phyloP scores from a whole-genome alignment of 2,797 vertebrate species.

The Botia almorhae region DNA sequence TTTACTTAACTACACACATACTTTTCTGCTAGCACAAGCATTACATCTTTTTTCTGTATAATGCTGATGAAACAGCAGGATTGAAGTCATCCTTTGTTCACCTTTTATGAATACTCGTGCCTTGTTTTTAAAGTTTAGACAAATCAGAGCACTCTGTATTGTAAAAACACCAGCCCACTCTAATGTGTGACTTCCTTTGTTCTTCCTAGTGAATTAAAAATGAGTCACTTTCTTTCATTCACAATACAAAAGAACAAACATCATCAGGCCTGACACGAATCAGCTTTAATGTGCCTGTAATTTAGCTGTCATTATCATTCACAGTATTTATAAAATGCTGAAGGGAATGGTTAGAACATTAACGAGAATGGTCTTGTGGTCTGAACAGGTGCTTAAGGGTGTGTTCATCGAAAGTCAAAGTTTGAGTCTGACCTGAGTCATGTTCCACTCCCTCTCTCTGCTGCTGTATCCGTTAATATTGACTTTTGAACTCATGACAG shows the following conservation, averaged over 20 bases:
- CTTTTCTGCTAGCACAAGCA: background rate
- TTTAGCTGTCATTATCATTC: slow-evolving; percentile 50
- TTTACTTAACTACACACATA: slow-evolving; percentile 1
- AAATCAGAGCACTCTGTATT: slow-evolving; percentile 29
- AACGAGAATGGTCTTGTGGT: background rate
- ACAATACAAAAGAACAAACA: slow-evolving; percentile 41
- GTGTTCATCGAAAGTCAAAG: background rate
- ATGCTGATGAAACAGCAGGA: slow-evolving; percentile 1
- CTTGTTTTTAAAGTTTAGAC: slow-evolving; percentile 26
- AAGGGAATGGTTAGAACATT: too few relatives aligned
- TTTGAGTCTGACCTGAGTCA: background rate
- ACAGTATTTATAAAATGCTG: slow-evolving; percentile 4
- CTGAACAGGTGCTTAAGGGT: background rate
- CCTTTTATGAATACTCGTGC: background rate
- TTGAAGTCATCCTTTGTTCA: slow-evolving; percentile 2
- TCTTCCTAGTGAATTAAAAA: slow-evolving; percentile 27
- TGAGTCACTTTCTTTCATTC: slow-evolving; percentile 30
- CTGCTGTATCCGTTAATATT: background rate
- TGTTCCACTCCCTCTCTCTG: background rate
- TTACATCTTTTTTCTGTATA: slow-evolving; percentile 1
- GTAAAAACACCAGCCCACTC: slow-evolving; percentile 17
- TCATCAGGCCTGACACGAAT: slow-evolving; percentile 27
- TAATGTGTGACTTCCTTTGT: slow-evolving; percentile 15
- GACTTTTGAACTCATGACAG: background rate
- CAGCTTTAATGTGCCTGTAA: slow-evolving; percentile 10